Evolutionary conservation across 2,797 vertebrate genomes (phyloP).

Genomic region (Picus viridis): DNA sequence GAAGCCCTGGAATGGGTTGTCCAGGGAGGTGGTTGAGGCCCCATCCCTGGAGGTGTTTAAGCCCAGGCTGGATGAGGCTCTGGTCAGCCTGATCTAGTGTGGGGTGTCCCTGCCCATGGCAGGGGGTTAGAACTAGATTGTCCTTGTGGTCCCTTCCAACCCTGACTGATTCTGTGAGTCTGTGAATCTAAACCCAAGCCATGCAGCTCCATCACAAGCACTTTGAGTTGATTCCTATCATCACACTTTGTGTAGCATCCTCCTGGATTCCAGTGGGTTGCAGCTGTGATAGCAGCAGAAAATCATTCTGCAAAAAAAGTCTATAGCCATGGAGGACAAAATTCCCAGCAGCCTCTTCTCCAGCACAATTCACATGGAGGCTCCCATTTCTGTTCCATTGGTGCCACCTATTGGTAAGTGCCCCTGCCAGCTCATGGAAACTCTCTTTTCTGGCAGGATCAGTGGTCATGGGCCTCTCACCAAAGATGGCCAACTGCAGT

Average conservation of each 20-base stretch:
- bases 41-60: too few species aligned
- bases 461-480: not conserved
- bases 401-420: constrained; percentile 67
- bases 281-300: not conserved
- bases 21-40: too few species aligned
- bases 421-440: not conserved
- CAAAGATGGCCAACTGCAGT: not conserved
- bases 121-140: too few species aligned
- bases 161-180: too few species aligned
- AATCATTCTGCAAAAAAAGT: not conserved
- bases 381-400: constrained; percentile 43
- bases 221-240: not conserved
- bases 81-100: too few species aligned
- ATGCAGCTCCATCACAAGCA: not conserved
- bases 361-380: not conserved
- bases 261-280: not conserved
- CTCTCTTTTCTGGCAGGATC: not conserved
- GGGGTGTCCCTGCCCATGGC: too few species aligned
- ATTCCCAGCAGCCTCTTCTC: constrained; percentile 49
- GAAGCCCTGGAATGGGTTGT: too few species aligned
- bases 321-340: not conserved
- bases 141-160: too few species aligned
- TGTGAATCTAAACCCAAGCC: not conserved
- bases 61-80: too few species aligned
- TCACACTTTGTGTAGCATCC: not conserved